Evolutionary conservation across 2,797 vertebrate species (phyloP).

Genomic region (Myotis vivesi): DNA sequence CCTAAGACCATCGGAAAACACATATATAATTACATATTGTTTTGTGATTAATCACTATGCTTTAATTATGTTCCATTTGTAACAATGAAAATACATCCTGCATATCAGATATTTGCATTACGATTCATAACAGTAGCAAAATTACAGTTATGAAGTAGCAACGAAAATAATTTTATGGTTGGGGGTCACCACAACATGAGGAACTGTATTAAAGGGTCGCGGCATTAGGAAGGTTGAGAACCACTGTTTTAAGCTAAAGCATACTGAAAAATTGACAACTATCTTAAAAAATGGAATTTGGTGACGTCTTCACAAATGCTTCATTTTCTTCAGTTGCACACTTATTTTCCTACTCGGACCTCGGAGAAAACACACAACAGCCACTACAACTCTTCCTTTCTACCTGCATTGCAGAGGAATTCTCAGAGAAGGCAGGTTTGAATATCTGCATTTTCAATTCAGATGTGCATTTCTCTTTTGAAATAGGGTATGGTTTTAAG

Average conservation of each 20-base stretch:
- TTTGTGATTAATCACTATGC: no score
- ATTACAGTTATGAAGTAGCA: no score
- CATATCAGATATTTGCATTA: no score
- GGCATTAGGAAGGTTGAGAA: no score
- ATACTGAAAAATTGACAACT: background rate
- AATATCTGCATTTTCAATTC: conserved; percentile 8
- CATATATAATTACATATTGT: no score
- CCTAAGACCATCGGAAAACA: no score
- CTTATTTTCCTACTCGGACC: background rate
- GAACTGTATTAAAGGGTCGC: no score
- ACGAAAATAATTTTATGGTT: no score
- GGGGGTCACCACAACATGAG: no score
- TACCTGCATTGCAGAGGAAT: background rate
- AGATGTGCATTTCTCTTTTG: background rate
- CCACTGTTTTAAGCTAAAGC: background rate
- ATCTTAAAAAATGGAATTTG: background rate
- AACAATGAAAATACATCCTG: no score
- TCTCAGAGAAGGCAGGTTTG: background rate
- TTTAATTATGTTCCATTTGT: no score
- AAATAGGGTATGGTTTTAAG: background rate
- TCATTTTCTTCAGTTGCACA: background rate
- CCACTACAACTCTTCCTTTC: background rate
- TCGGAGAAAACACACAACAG: background rate
- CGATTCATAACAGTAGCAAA: no score
- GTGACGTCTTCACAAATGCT: background rate